These are phyloP conservation scores for Drosophila quinaria DNA, from an alignment of 2,888 invertebrate species.

Conservation along the genomic window DNA sequence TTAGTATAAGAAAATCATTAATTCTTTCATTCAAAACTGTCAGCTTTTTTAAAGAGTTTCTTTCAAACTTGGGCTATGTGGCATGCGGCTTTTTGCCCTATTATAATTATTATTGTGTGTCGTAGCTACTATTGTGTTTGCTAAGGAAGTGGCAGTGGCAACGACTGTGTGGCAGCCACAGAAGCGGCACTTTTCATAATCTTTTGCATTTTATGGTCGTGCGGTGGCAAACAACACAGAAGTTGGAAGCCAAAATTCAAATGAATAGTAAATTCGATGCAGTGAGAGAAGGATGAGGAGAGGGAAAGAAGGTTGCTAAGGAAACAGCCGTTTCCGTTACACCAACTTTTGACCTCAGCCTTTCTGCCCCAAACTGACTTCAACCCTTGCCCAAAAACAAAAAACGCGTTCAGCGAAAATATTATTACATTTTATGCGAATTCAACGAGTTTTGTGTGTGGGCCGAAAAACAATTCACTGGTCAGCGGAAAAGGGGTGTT, in stretches of 20 bases:
- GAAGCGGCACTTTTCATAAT: slow-evolving; percentile 72
- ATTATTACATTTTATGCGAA: slow-evolving; percentile 78
- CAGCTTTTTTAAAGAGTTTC: slow-evolving; percentile 11
- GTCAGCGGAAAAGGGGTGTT: neutral
- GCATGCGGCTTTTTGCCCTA: slow-evolving; percentile 38
- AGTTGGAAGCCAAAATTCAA: slow-evolving; percentile 74
- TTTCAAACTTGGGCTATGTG: slow-evolving; percentile 10
- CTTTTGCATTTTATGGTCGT: slow-evolving; percentile 77
- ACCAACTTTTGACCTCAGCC: slow-evolving; percentile 50
- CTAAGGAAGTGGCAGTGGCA: slow-evolving; percentile 57
- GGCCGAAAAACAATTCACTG: slow-evolving; percentile 8
- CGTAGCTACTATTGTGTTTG: slow-evolving; percentile 33
- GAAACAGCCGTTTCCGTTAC: slow-evolving; percentile 78
- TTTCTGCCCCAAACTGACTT: neutral
- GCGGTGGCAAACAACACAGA: slow-evolving; percentile 57
- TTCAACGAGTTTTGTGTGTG: slow-evolving; percentile 68
- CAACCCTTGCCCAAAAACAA: slow-evolving; percentile 19
- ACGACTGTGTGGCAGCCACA: slow-evolving; percentile 38
- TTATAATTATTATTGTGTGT: slow-evolving; percentile 50
- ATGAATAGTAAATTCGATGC: slow-evolving; percentile 72
- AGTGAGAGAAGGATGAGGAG: slow-evolving; percentile 12
- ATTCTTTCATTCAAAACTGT: neutral
- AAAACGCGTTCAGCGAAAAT: slow-evolving; percentile 58
- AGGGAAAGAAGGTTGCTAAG: slow-evolving; percentile 16
- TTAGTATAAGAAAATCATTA: neutral